Evolutionary conservation across 2,888 invertebrate species (phyloP).

Genomic region (Crocallis elinguaria): DNA sequence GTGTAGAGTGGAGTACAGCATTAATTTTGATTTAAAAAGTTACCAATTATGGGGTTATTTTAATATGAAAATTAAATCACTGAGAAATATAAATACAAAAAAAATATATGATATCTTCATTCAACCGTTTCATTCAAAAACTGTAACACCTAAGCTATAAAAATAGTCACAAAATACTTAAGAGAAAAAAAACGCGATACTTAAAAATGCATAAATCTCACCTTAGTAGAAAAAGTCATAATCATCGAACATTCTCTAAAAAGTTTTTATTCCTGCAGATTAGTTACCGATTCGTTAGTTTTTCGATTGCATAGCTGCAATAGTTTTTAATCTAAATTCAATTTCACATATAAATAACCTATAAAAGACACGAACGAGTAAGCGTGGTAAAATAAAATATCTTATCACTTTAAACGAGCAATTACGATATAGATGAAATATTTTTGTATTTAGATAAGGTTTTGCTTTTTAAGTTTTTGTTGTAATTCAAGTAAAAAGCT

Average conservation of each 20-base stretch:
- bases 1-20: not conserved
- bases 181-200: slow-evolving; percentile 26
- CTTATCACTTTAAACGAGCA: not conserved
- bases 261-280: slow-evolving; percentile 4
- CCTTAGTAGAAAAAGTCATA: slow-evolving; percentile 4
- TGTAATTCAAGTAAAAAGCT: too few relatives aligned
- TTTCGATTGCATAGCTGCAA: slow-evolving; percentile 19
- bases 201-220: slow-evolving; percentile 29
- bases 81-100: slow-evolving; percentile 5
- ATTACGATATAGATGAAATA: too few relatives aligned
- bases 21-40: too few relatives aligned
- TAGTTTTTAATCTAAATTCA: slow-evolving; percentile 8
- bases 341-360: not conserved
- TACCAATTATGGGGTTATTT: not conserved
- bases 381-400: not conserved
- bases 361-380: slow-evolving; percentile 13
- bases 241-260: slow-evolving; percentile 2
- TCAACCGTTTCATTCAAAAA: slow-evolving; percentile 16
- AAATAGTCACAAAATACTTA: slow-evolving; percentile 45
- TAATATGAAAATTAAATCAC: not conserved
- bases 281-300: slow-evolving; percentile 11
- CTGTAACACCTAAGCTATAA: slow-evolving; percentile 29
- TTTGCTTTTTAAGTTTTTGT: too few relatives aligned
- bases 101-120: slow-evolving; percentile 2
- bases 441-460: not conserved